phyloP scores from a whole-genome alignment of 1,140 invertebrate genomes.

The Drosophila melanica region DNA sequence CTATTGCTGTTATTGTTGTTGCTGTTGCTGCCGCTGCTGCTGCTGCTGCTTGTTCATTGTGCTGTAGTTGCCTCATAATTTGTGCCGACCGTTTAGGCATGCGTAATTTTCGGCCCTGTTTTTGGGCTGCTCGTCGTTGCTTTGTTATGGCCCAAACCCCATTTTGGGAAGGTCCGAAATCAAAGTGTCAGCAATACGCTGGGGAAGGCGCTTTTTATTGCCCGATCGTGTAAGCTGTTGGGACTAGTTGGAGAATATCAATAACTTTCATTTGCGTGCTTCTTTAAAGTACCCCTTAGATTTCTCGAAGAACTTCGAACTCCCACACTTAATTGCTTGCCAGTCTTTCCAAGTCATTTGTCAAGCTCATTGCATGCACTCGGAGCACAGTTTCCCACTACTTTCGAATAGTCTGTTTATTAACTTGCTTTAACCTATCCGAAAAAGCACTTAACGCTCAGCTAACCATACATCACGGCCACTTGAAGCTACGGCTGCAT shows the following conservation, averaged over 20 bases:
- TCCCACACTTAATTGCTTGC: background rate
- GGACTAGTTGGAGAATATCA: background rate
- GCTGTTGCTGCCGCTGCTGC: background rate
- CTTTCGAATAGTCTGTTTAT: slow-evolving; percentile 22
- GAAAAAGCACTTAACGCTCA: slow-evolving; percentile 52
- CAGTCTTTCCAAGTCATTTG: slow-evolving; percentile 16
- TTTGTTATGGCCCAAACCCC: slow-evolving; percentile 36
- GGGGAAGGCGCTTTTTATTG: slow-evolving; percentile 1
- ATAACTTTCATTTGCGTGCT: background rate
- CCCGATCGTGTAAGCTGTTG: background rate
- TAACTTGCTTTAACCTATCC: slow-evolving; percentile 34
- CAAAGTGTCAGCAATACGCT: slow-evolving; percentile 8
- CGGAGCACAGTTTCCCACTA: slow-evolving; percentile 4
- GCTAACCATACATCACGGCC: slow-evolving; percentile 49
- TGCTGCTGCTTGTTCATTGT: slow-evolving; percentile 22
- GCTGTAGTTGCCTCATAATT: slow-evolving; percentile 61
- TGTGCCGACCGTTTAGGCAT: slow-evolving; percentile 58
- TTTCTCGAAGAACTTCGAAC: background rate
- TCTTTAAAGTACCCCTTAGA: background rate
- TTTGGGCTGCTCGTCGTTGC: slow-evolving; percentile 26
- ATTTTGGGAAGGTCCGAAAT: slow-evolving; percentile 16
- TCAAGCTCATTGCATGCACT: slow-evolving; percentile 14
- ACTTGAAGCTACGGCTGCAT: slow-evolving; percentile 5
- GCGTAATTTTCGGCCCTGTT: slow-evolving; percentile 68
- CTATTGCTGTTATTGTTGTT: slow-evolving; percentile 8